These are phyloP conservation scores for Nasonovia ribisnigri DNA, from an alignment of 2,888 invertebrate species.

Conservation along the genomic window DNA sequence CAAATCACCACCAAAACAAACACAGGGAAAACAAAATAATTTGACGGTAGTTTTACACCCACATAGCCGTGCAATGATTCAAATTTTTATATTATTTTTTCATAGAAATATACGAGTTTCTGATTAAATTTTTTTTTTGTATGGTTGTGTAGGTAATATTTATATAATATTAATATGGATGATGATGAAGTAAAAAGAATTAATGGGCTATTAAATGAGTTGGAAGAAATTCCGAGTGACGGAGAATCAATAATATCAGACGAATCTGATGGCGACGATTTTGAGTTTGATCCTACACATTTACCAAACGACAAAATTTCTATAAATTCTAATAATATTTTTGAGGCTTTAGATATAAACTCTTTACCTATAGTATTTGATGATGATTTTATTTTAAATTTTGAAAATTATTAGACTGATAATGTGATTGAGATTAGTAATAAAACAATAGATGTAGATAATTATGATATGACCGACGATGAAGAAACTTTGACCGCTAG, in stretches of 20 bases:
- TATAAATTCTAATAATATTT: constrained; percentile 7
- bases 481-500: constrained; percentile 45
- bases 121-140: too few relatives aligned
- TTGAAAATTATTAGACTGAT: background rate
- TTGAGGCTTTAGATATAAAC: background rate
- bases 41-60: background rate
- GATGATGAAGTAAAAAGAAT: too few relatives aligned
- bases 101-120: too few relatives aligned
- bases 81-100: too few relatives aligned
- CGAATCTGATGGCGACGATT: too few relatives aligned
- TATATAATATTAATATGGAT: too few relatives aligned
- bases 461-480: background rate
- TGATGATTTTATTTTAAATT: background rate
- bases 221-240: too few relatives aligned
- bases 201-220: too few relatives aligned
- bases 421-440: background rate
- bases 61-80: too few relatives aligned
- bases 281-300: background rate
- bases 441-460: background rate
- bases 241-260: too few relatives aligned
- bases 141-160: too few relatives aligned
- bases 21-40: constrained; percentile 42
- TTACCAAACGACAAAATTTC: background rate
- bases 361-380: background rate
- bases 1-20: constrained; percentile 39